A percentile compares a stretch with the other conserved stretches of the same genome.
Evolutionary conservation across 2,113 vertebrate genomes (phyloP).

Genomic region (Aythya baeri): DNA sequence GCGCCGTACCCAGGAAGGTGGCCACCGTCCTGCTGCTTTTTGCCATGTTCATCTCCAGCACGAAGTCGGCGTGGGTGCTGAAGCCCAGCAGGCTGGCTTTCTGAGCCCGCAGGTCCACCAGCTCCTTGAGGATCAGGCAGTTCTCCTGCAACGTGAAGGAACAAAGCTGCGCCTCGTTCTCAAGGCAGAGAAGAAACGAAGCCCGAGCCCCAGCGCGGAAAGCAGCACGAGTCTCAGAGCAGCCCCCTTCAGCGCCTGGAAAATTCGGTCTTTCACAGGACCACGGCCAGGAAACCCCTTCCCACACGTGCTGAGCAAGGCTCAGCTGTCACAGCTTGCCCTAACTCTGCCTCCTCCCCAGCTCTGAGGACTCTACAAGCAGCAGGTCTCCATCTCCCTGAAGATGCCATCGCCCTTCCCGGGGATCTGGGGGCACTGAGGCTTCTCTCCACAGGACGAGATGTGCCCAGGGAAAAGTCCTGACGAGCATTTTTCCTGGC

Average conservation of each 20-base stretch:
- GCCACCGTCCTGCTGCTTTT: conserved; percentile 86
- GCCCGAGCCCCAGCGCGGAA: rapidly evolving
- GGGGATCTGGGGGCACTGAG: neutral
- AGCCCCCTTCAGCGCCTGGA: rapidly evolving
- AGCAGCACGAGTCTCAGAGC: rapidly evolving
- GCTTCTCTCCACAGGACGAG: neutral
- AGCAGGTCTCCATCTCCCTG: neutral
- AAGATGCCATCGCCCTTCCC: neutral
- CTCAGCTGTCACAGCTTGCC: too few relatives aligned
- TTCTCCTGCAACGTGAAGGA: conserved; percentile 82
- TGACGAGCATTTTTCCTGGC: neutral
- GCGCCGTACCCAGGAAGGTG: conserved; percentile 84
- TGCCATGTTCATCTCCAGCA: conserved; percentile 99
- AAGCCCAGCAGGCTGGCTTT: conserved; percentile 90
- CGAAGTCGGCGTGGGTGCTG: conserved; percentile 89
- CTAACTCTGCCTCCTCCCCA: neutral
- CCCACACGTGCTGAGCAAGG: too few relatives aligned
- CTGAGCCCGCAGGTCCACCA: conserved; percentile 88
- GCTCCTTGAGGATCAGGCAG: conserved; percentile 89
- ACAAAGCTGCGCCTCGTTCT: neutral
- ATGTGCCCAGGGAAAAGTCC: neutral
- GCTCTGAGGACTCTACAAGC: too few relatives aligned
- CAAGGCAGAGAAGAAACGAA: neutral
- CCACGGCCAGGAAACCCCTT: neutral
- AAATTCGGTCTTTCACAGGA: neutral